Base-by-base conservation (phyloP, 1,140 invertebrate genomes). In the Epicauta chinensis region DNA sequence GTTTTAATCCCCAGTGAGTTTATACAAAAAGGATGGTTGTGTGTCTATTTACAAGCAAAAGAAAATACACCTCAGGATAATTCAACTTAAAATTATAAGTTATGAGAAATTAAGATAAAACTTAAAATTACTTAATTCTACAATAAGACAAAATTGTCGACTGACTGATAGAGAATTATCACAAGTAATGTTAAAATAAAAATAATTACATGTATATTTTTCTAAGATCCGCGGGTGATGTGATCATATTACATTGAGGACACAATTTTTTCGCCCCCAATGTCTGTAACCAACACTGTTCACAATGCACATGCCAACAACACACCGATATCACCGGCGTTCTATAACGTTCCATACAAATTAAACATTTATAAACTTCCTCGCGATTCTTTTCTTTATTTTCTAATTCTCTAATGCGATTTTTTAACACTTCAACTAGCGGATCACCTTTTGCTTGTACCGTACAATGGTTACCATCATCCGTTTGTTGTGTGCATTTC, bases 261-360 rank as follows among this genome's bases (percentile, higher is more conserved):
- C 93, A 97, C 15, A 95, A 78, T 65, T 94, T 95, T 75, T 94
- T 93, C 0, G 87, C 86, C 23, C 89, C 86, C 64, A 96, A 71
- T 11, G 91, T 92, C 63, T 89, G 84, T 1, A 95, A 73, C 93
- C 93, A 97, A 68, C 93, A 97, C 41, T 87, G 82, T 73, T 96
- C 91, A 66, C 92, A 97, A 70, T 96, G 89, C 0, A 95, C 91
- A 73, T 97, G 93, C 93, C 93, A 97, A 71, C 93, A 97, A 63
- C 88, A 89, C 36, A 94, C 86, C 1, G 92, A 96, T n/a, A 92
- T 89, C 10, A 94, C 84, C n/a, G 93, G 92, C 50, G 87, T 89
- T 37, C 80, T 80, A 66, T 92, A 93, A 12, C 81, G 79, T 46
- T 89, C 89, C 76, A 93, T 84, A 69, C 91, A 93, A 48, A 93